Conservation (phyloP, 2,113 vertebrate genomes). For the Emydocephalus ijimae region DNA sequence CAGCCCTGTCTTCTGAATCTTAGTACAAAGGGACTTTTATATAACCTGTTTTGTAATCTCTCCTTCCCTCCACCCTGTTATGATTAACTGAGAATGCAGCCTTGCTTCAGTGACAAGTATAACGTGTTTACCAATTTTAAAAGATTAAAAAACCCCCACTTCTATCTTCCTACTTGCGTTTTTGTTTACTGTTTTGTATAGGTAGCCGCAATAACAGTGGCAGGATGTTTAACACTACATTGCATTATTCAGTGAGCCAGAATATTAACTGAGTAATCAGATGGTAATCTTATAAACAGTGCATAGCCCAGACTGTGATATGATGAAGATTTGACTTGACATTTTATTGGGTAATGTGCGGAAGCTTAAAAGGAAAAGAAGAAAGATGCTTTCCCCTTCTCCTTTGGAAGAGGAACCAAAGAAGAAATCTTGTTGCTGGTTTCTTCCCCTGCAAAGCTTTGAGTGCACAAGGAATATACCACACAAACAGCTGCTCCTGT, state of each 20-base stretch:
- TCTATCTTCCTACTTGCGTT: not conserved
- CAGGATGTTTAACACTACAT: slow-evolving; percentile 49
- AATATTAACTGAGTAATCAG: slow-evolving; percentile 46
- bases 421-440: slow-evolving; percentile 25
- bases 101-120: slow-evolving; percentile 28
- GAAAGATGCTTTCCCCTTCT: not conserved
- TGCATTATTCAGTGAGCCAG: slow-evolving; percentile 50
- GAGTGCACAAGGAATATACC: not conserved
- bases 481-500: not conserved
- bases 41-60: slow-evolving; percentile 6
- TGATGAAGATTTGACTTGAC: slow-evolving; percentile 70
- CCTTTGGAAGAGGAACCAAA: slow-evolving; percentile 17
- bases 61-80: not conserved
- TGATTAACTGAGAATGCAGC: not conserved
- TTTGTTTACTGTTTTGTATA: slow-evolving; percentile 42
- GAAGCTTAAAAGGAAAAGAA: slow-evolving; percentile 53
- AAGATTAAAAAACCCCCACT: slow-evolving; percentile 18
- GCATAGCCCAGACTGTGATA: not conserved
- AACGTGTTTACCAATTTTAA: slow-evolving; percentile 24
- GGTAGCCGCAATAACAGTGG: slow-evolving; percentile 37
- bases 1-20: not conserved
- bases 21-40: not conserved
- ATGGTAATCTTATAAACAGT: slow-evolving; percentile 29
- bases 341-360: slow-evolving; percentile 47
- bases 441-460: not conserved